Evolutionary conservation across 2,797 vertebrate genomes (phyloP).

Genomic region (Gymnothorax javanicus): DNA sequence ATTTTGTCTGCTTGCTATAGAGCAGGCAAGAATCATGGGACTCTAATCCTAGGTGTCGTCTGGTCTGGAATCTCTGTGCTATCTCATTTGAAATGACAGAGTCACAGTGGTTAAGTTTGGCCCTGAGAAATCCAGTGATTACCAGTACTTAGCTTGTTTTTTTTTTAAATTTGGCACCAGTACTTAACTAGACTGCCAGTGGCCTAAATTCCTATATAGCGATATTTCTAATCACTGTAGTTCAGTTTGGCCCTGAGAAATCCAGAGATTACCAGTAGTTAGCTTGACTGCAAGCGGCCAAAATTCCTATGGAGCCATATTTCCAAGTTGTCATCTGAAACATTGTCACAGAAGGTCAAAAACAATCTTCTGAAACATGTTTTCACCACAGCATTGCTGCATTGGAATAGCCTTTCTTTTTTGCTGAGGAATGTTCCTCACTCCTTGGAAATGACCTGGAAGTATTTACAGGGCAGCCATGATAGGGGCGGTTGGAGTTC

Average conservation of each 20-base stretch:
- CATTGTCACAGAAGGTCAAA: background rate
- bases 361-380: background rate
- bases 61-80: background rate
- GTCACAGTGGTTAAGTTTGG: background rate
- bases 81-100: conserved; percentile 6
- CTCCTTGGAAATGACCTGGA: too few species aligned
- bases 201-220: too few species aligned
- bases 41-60: background rate
- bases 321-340: background rate
- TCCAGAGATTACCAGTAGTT: background rate
- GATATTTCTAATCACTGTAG: too few species aligned
- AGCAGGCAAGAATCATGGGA: background rate
- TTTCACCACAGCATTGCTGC: background rate
- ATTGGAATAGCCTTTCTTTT: too few species aligned
- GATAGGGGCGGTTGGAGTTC: too few species aligned
- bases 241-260: background rate
- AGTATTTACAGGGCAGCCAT: too few species aligned
- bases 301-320: background rate
- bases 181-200: too few species aligned
- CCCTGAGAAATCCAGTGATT: background rate
- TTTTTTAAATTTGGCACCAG: too few species aligned
- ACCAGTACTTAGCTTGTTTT: background rate
- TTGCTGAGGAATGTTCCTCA: too few species aligned
- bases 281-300: background rate
- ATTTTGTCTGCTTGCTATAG: background rate